phyloP scores from a whole-genome alignment of 2,888 invertebrate genomes.

The Zelleria hepariella region DNA sequence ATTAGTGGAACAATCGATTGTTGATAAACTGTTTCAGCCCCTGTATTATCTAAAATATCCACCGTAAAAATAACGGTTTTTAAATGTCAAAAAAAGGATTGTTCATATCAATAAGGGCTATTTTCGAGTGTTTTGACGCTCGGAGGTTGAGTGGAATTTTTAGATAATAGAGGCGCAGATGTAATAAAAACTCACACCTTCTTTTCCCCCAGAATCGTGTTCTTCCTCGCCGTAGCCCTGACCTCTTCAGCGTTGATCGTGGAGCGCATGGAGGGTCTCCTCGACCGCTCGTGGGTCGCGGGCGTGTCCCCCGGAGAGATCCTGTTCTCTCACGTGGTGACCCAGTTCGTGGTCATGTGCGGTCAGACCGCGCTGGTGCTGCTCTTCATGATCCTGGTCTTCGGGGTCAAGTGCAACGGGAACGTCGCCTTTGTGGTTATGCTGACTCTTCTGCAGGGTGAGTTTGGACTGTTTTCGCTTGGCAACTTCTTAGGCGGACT shows the following conservation, averaged over 20 bases:
- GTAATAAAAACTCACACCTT: no score
- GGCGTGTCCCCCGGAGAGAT: slow-evolving; percentile 94
- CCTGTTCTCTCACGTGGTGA: slow-evolving; percentile 92
- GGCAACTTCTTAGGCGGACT: no score
- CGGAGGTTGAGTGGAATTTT: no score
- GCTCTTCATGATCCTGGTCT: slow-evolving; percentile 91
- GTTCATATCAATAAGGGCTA: no score
- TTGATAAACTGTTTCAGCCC: no score
- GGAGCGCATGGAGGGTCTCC: slow-evolving; percentile 90
- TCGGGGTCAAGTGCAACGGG: slow-evolving; percentile 91
- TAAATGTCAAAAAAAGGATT: no score
- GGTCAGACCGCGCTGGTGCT: slow-evolving; percentile 93
- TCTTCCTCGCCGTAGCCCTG: slow-evolving; percentile 95
- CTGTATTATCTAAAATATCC: no score
- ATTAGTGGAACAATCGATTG: no score
- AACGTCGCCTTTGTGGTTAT: slow-evolving; percentile 87
- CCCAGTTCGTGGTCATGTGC: slow-evolving; percentile 95
- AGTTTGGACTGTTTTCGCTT: slow-evolving; percentile 16
- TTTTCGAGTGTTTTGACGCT: no score
- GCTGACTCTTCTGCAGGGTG: slow-evolving; percentile 87
- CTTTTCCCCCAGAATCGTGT: slow-evolving; percentile 94
- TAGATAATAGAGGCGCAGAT: no score
- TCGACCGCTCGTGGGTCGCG: slow-evolving; percentile 95
- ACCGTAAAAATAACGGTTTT: no score
- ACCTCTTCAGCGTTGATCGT: slow-evolving; percentile 94